Evolutionary conservation across 2,888 invertebrate genomes (phyloP), one percentile per base, ranked within the genome.

Genomic region (Lissocephala sabroskyi): DNA sequence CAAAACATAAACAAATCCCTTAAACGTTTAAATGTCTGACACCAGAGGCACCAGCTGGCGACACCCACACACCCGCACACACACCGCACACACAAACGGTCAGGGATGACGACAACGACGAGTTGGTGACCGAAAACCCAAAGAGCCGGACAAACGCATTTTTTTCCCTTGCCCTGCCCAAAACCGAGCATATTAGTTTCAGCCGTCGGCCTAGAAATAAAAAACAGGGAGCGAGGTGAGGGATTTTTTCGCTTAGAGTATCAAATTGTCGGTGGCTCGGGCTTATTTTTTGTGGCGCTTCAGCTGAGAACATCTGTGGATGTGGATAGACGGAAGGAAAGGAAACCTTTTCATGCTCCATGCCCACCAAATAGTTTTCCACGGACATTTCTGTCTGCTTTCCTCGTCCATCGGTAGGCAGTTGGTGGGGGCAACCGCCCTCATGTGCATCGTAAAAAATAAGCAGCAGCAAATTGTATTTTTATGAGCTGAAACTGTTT

Each of bases 391-490:
- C 19, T 37, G 45, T 16, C 16, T 14, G 43, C 42, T 33, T 6
- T 39, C 17, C 17, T 5, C 52, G 30, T 23, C 23, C 23, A 23
- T 23, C 7, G 23, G 4, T 7, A 23, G n/a, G 7, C 23, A 23
- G n/a, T n/a, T n/a, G n/a, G n/a, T 23, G 23, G 23, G 23, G 23
- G n/a, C 32, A 45, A 48, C 59, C 74, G 66, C 71, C 75, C 70
- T 70, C 71, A 67, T 71, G 71, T 75, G 71, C 71, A 75, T 71
- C 75, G 73, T 71, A 75, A 73, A 73, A 73, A 73, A 73, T 75
- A 76, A 80, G 76, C 78, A 79, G 80, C 76, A 70, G 79, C 76
- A 80, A 80, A 80, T 81, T 79, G 80, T 80, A 79, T 80, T 80
- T 79, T 80, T 81, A 80, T 80, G 81, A 79, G 79, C 78, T 73